Evolutionary conservation across 2,797 vertebrate species (phyloP).

Genomic region (Hemitrygon akajei): DNA sequence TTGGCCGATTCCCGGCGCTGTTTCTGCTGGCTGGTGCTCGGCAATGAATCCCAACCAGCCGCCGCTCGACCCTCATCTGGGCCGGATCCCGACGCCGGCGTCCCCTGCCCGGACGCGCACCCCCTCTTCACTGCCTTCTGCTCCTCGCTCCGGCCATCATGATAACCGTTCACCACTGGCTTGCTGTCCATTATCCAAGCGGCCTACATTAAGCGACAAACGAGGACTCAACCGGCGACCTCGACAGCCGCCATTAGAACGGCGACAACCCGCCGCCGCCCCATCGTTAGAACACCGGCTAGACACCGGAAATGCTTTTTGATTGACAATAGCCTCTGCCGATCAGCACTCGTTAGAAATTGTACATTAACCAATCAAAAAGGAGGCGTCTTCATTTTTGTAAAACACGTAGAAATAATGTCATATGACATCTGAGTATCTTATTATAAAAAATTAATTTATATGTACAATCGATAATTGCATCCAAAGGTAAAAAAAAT

Average conservation of each 20-base stretch:
- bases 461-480: background rate
- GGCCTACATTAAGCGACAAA: too few species aligned
- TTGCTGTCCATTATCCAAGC: background rate
- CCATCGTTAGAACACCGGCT: background rate
- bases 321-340: background rate
- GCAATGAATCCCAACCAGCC: background rate
- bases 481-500: background rate
- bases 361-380: background rate
- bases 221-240: too few species aligned
- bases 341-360: background rate
- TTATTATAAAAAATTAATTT: too few species aligned
- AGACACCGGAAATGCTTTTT: background rate
- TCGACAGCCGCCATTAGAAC: background rate
- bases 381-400: background rate
- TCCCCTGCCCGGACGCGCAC: background rate
- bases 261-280: background rate
- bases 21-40: background rate
- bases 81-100: background rate
- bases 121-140: background rate
- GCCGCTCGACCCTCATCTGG: background rate
- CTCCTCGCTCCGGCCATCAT: background rate
- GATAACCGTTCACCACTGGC: background rate
- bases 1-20: conserved; percentile 4
- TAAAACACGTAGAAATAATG: background rate
- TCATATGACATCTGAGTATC: too few species aligned